These are phyloP conservation scores for Fulmarus glacialis DNA, from an alignment of 2,113 vertebrate species.

Conservation along the genomic window DNA sequence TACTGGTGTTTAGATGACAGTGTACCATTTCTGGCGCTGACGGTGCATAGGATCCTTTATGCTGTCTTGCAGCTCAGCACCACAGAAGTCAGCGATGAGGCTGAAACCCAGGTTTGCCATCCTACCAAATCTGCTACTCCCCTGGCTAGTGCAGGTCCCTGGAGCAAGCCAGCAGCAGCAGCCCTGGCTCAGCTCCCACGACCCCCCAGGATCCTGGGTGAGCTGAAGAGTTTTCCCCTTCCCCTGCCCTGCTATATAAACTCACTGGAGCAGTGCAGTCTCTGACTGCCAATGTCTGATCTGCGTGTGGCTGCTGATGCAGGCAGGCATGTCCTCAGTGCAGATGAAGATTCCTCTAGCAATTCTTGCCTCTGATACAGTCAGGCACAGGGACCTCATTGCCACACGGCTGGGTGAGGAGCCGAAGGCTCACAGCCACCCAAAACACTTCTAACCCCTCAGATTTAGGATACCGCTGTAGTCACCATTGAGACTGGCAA, in stretches of 20 bases:
- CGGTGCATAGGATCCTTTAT: neutral
- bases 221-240: neutral
- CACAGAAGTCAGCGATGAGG: neutral
- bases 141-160: neutral
- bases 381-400: neutral
- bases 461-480: neutral
- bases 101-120: neutral
- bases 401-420: neutral
- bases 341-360: neutral
- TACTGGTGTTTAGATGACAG: neutral
- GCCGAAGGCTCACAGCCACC: neutral
- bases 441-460: neutral
- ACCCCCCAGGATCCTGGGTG: too few relatives aligned
- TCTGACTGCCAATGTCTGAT: neutral
- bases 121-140: neutral
- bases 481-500: neutral
- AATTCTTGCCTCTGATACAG: neutral
- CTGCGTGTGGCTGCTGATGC: neutral
- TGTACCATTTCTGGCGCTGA: neutral
- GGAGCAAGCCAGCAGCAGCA: neutral
- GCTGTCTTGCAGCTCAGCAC: neutral
- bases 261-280: neutral
- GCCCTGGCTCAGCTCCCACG: neutral
- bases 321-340: neutral
- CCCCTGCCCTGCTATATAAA: neutral